Evolutionary conservation across 2,888 invertebrate species (phyloP).

Genomic region (Tortrix viridana): DNA sequence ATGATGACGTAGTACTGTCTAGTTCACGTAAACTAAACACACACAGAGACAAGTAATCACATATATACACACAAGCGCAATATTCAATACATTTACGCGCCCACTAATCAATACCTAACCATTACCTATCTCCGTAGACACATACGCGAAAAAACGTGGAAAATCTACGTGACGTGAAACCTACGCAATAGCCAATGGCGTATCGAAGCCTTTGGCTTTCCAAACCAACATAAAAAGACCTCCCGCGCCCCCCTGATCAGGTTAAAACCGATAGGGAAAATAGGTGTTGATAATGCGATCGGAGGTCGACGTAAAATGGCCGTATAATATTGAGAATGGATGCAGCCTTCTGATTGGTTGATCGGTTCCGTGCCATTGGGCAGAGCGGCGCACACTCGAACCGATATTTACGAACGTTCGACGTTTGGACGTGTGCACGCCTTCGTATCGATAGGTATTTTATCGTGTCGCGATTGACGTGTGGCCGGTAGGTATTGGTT

Average conservation of each 20-base stretch:
- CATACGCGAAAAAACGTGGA: slow-evolving; percentile 67
- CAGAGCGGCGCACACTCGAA: slow-evolving; percentile 84
- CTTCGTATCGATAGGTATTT: slow-evolving; percentile 69
- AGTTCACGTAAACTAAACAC: no score
- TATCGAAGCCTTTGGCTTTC: slow-evolving; percentile 71
- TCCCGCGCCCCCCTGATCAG: slow-evolving; percentile 45
- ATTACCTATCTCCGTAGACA: slow-evolving; percentile 49
- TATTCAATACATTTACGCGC: slow-evolving; percentile 4
- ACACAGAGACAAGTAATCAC: no score
- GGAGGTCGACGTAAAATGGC: slow-evolving; percentile 51
- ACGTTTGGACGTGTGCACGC: slow-evolving; percentile 61
- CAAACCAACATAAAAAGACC: slow-evolving; percentile 45
- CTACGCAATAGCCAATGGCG: slow-evolving; percentile 72
- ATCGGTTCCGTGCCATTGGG: slow-evolving; percentile 85
- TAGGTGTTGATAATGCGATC: slow-evolving; percentile 34
- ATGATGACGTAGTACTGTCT: no score
- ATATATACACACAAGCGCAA: slow-evolving; percentile 7
- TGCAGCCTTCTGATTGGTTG: slow-evolving; percentile 72
- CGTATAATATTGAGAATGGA: slow-evolving; percentile 66
- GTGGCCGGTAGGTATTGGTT: slow-evolving; percentile 52
- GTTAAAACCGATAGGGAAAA: slow-evolving; percentile 29
- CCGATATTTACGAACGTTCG: slow-evolving; percentile 71
- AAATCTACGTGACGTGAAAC: slow-evolving; percentile 78
- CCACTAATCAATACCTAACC: slow-evolving; percentile 19
- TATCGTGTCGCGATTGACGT: slow-evolving; percentile 54